phyloP scores from a whole-genome alignment of 2,888 invertebrate species.

The Caenorhabditis japonica region DNA sequence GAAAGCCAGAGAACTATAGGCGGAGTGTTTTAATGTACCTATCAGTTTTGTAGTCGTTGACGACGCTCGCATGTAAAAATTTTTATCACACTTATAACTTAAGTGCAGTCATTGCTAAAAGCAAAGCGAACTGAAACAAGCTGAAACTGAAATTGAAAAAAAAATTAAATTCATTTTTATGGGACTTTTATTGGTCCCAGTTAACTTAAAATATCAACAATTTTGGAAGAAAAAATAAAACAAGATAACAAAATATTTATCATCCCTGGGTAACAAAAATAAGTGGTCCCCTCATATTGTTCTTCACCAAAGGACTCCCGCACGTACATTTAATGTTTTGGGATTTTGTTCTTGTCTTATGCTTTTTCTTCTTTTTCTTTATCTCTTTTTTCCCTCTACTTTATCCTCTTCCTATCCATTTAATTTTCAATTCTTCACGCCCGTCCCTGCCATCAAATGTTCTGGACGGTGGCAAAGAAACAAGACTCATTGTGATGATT shows the following conservation, averaged over 20 bases:
- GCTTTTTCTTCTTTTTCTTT: conserved; percentile 16
- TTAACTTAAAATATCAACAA: too few relatives aligned
- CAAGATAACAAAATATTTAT: conserved; percentile 34
- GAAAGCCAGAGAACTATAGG: conserved; percentile 5
- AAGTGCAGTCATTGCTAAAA: too few relatives aligned
- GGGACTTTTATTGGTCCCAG: too few relatives aligned
- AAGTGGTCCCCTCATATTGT: conserved; percentile 37
- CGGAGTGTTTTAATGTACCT: conserved; percentile 6
- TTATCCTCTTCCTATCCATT: conserved; percentile 18
- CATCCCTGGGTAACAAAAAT: conserved; percentile 48
- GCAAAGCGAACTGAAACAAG: too few relatives aligned
- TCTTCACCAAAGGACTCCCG: conserved; percentile 33
- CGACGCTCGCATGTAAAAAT: conserved; percentile 27
- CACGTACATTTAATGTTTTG: conserved; percentile 21
- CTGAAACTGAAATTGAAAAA: too few relatives aligned
- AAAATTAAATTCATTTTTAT: too few relatives aligned
- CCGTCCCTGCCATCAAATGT: conserved; percentile 33
- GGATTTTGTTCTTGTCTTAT: too few relatives aligned
- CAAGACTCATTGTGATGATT: conserved; percentile 6
- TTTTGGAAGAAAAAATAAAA: too few relatives aligned
- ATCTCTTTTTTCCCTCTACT: conserved; percentile 2
- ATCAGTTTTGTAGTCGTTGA: conserved; percentile 17
- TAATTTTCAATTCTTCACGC: conserved; percentile 20
- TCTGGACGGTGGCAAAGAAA: conserved; percentile 10
- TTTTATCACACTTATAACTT: conserved; percentile 44